Evolutionary conservation across 2,888 invertebrate species (phyloP).

Genomic region (Drosophila siamana): DNA sequence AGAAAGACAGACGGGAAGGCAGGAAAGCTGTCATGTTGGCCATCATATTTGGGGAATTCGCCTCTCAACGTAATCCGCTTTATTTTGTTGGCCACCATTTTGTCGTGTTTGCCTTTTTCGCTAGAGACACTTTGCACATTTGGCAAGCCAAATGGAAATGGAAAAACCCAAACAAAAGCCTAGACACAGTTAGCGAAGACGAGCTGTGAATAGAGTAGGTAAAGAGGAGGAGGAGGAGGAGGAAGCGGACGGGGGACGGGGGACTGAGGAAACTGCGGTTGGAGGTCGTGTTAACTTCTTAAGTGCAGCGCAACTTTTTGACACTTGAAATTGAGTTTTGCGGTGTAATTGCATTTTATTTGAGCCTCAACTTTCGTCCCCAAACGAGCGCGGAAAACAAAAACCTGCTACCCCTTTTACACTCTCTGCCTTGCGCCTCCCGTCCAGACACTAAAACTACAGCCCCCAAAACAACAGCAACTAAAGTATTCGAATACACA

Average conservation of each 20-base stretch:
- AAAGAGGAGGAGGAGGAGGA: no score
- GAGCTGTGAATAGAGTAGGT: neutral
- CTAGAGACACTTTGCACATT: constrained; percentile 42
- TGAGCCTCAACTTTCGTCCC: constrained; percentile 48
- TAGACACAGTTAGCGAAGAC: constrained; percentile 1
- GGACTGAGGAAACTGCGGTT: neutral
- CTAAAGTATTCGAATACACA: constrained; percentile 18
- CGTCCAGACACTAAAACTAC: constrained; percentile 8
- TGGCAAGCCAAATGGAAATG: constrained; percentile 49
- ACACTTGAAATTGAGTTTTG: constrained; percentile 81
- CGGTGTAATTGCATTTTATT: constrained; percentile 82
- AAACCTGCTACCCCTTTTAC: constrained; percentile 24
- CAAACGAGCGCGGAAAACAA: constrained; percentile 50
- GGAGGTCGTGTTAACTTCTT: constrained; percentile 63
- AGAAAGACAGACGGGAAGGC: neutral
- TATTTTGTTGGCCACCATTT: constrained; percentile 51
- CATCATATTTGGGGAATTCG: constrained; percentile 46
- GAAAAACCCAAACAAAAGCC: constrained; percentile 39
- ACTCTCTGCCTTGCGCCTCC: constrained; percentile 24
- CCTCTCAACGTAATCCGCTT: constrained; percentile 67
- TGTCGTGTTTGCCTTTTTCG: constrained; percentile 42
- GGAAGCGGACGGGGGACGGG: neutral
- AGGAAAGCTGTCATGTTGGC: constrained; percentile 39
- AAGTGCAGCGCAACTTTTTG: constrained; percentile 80
- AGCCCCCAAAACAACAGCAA: constrained; percentile 4